Conservation (phyloP, 2,797 vertebrate genomes). For the Lacerta viridis region DNA sequence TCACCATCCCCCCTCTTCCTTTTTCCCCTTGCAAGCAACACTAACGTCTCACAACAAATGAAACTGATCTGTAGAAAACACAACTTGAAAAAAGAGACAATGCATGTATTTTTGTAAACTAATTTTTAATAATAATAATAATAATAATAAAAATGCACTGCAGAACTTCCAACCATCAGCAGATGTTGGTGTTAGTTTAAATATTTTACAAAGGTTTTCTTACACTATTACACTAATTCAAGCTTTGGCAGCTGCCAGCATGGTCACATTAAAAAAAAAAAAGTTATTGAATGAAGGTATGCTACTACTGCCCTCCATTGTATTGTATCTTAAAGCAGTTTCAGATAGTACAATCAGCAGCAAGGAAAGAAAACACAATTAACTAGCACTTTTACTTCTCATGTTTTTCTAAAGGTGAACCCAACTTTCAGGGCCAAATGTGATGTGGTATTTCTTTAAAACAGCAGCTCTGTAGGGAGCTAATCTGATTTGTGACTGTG, state of each 20-base stretch:
- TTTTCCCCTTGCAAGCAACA: too few species aligned
- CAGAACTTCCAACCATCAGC: conserved; percentile 81
- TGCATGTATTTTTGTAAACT: too few species aligned
- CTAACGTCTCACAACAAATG: too few species aligned
- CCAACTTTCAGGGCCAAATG: neutral
- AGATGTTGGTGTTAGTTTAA: conserved; percentile 80
- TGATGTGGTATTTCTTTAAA: neutral
- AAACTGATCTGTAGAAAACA: too few species aligned
- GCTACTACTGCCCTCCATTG: conserved; percentile 32
- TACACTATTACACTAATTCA: conserved; percentile 70
- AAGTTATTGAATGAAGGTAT: conserved; percentile 64
- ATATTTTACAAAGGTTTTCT: conserved; percentile 79
- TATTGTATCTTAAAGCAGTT: neutral
- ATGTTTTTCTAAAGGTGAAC: neutral
- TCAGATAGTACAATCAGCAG: neutral
- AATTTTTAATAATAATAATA: too few species aligned
- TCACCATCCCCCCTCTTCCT: too few species aligned
- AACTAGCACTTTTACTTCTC: neutral
- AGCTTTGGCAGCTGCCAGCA: conserved; percentile 73
- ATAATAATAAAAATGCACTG: conserved; percentile 49
- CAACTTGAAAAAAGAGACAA: too few species aligned
- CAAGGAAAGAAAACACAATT: neutral
- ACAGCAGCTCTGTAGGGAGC: too few species aligned
- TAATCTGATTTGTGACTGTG: neutral
- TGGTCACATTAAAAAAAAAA: conserved; percentile 73